Percentiles rank a stretch among this genome's conserved stretches.
Conservation (phyloP, 2,113 vertebrate species). For the Oreotrochilus melanogaster region DNA sequence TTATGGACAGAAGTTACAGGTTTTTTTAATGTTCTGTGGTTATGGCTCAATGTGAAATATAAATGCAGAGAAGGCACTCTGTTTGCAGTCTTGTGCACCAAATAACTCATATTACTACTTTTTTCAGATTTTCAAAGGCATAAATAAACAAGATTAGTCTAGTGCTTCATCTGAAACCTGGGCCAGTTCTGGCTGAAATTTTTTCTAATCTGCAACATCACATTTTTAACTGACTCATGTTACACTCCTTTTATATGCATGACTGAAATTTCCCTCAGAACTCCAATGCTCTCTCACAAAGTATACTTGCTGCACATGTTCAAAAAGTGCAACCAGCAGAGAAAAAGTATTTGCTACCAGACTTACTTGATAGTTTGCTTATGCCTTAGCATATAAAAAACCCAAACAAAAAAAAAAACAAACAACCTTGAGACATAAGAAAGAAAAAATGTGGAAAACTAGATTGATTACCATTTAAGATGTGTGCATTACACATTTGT, state of each 20-base stretch:
- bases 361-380: neutral
- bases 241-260: neutral
- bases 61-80: neutral
- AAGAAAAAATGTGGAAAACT: neutral
- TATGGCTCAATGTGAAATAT: neutral
- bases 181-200: neutral
- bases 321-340: neutral
- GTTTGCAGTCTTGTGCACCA: neutral
- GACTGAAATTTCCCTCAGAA: neutral
- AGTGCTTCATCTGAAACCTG: neutral
- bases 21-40: neutral
- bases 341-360: neutral
- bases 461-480: neutral
- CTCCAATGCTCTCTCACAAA: neutral
- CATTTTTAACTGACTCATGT: neutral
- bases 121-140: neutral
- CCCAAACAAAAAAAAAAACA: no score
- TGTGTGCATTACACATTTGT: neutral
- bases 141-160: neutral
- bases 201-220: neutral
- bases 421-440: neutral
- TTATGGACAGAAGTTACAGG: neutral
- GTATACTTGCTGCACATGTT: neutral
- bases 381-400: neutral
- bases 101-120: neutral